Percentiles rank a stretch among this genome's conserved stretches.
These are phyloP conservation scores for Tenthredo livida DNA, from an alignment of 2,888 invertebrate genomes.

Conservation along the genomic window DNA sequence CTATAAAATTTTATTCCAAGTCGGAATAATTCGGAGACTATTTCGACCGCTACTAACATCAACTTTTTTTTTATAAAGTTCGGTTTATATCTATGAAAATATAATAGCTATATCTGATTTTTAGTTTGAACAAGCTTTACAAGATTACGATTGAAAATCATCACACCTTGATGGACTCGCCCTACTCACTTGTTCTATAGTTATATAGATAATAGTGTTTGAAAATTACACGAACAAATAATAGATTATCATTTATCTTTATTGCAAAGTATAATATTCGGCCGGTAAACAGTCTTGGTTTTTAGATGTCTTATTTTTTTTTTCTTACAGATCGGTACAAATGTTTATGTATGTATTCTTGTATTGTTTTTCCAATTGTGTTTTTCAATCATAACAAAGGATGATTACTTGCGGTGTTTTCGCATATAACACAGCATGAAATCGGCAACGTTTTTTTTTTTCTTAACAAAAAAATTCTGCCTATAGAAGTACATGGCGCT, in stretches of 20 bases:
- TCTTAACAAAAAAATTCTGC: constrained; percentile 45
- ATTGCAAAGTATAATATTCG: background rate
- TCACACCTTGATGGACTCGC: too few species aligned
- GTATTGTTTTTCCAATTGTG: constrained; percentile 51
- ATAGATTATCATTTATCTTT: background rate
- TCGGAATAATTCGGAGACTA: background rate
- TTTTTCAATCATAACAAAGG: constrained; percentile 49
- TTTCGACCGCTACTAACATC: background rate
- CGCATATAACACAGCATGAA: constrained; percentile 47
- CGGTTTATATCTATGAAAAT: background rate
- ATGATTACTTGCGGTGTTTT: constrained; percentile 29
- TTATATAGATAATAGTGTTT: background rate
- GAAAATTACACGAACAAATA: background rate
- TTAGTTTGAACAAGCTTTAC: background rate
- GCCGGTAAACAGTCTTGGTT: constrained; percentile 49
- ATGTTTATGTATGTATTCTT: constrained; percentile 75
- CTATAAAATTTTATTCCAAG: background rate
- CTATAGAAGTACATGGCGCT: constrained; percentile 43
- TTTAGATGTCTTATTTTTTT: constrained; percentile 69
- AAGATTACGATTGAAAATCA: background rate
- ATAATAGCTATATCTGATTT: background rate
- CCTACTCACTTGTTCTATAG: background rate
- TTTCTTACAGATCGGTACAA: constrained; percentile 76
- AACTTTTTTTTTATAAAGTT: background rate
- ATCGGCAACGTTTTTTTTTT: constrained; percentile 11